Evolutionary conservation across 2,888 invertebrate species (phyloP).

Genomic region (Girardia tigrina): DNA sequence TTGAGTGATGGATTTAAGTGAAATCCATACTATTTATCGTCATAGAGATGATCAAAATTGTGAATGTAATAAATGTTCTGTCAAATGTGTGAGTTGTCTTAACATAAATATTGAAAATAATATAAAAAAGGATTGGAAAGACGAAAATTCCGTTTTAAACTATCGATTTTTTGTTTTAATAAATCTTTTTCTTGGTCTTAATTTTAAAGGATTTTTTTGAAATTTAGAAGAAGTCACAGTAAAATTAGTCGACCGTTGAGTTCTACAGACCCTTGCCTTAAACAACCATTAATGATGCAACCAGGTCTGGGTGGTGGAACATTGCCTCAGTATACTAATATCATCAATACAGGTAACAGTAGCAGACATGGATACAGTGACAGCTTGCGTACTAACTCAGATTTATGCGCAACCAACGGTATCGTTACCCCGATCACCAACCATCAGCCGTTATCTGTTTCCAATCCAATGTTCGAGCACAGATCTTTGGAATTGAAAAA

Average conservation of each 20-base stretch:
- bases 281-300: constrained; percentile 18
- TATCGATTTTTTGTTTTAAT: neutral
- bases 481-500: constrained; percentile 7
- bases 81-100: too few species aligned
- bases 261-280: constrained; percentile 15
- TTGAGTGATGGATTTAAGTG: too few species aligned
- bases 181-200: neutral
- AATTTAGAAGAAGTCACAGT: neutral
- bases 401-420: neutral
- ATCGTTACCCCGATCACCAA: neutral
- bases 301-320: neutral
- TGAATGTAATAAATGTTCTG: too few species aligned
- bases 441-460: neutral
- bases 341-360: neutral
- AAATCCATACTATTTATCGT: too few species aligned
- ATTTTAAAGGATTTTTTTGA: too few species aligned
- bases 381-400: neutral
- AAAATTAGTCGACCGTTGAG: neutral
- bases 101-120: too few species aligned
- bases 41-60: too few species aligned
- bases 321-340: neutral
- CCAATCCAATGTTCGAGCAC: neutral
- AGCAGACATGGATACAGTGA: constrained; percentile 3
- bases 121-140: too few species aligned
- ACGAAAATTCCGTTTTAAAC: too few species aligned